These are phyloP conservation scores for Sebastes minor DNA, from an alignment of 2,797 vertebrate genomes.

Conservation along the genomic window DNA sequence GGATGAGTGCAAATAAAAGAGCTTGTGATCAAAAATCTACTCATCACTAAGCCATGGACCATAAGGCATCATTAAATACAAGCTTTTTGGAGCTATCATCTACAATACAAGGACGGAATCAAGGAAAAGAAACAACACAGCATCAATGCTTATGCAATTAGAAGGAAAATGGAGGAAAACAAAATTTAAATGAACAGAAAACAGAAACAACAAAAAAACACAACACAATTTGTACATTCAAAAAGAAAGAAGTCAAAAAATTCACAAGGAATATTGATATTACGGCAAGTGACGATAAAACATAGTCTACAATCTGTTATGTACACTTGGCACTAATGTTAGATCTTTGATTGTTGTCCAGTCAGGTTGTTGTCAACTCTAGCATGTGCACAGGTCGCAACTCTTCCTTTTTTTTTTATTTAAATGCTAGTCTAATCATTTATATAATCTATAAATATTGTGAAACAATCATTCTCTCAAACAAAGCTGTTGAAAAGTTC, in stretches of 20 bases:
- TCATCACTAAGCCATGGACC: slow-evolving; percentile 84
- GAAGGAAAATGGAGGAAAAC: slow-evolving; percentile 67
- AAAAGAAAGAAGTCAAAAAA: slow-evolving; percentile 67
- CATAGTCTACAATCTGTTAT: slow-evolving; percentile 77
- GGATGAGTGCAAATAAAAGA: slow-evolving; percentile 87
- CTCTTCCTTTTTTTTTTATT: slow-evolving; percentile 27
- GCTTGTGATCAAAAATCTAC: slow-evolving; percentile 79
- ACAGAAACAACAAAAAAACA: slow-evolving; percentile 67
- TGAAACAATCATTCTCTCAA: slow-evolving; percentile 74
- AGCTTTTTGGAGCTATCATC: slow-evolving; percentile 80
- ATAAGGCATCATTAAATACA: slow-evolving; percentile 86
- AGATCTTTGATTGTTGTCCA: slow-evolving; percentile 67
- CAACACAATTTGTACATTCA: slow-evolving; percentile 81
- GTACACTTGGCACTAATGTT: slow-evolving; percentile 82
- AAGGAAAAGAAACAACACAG: slow-evolving; percentile 73
- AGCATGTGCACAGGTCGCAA: slow-evolving; percentile 54
- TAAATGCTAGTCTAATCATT: slow-evolving; percentile 61
- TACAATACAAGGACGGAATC: slow-evolving; percentile 81
- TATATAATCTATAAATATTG: slow-evolving; percentile 74
- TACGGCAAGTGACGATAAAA: slow-evolving; percentile 75
- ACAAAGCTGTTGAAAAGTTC: slow-evolving; percentile 71
- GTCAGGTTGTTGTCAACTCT: slow-evolving; percentile 58
- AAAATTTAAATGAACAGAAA: slow-evolving; percentile 59
- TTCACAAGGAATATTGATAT: slow-evolving; percentile 76
- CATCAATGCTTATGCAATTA: slow-evolving; percentile 69